Evolutionary conservation across 2,797 vertebrate species (phyloP), one percentile per base, ranked within the genome.

Genomic region (Pipistrellus pygmaeus): DNA sequence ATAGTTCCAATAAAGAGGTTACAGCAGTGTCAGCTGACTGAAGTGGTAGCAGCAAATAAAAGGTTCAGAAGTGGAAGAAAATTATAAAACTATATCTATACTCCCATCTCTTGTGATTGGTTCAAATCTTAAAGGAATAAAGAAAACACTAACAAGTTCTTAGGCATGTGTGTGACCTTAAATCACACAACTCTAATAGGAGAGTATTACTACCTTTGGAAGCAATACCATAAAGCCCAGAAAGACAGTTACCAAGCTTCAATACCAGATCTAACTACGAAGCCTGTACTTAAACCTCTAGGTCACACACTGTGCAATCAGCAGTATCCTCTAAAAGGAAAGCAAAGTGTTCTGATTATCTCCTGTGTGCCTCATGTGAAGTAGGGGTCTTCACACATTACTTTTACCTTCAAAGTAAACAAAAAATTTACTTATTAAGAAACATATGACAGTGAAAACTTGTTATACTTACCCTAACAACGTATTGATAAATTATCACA

Each of bases 401-500:
- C 8, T 83, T 93, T 83, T 48, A 89, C 55, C 18, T 90, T n/a
- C 51, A 72, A 83, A 48, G 64, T 46, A 48, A 94, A 83, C n/a
- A 55, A 23, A 80, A n/a, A 53, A 80, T 73, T 83, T 32, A 53
- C 6, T 85, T 76, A 57, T 41, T 77, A 82, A 68, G 41, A 95
- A 85, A 87, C 30, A 78, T 1, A 76, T 13, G 38, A 32, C 57
- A 85, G 27, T 53, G 75, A 80, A 76, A 83, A 76, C 2, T 32
- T 27, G 76, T 77, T 32, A 92, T 96, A 98, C 99, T 99, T 96
- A 99, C 99, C 88, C 96, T 97, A 85, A 98, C 53, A 66, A 99
- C 97, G 41, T 99, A 99, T 30, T 98, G 98, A 97, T 99, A 99
- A 97, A 99, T 99, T 93, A 99, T 98, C 38, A 99, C 97, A 55